phyloP scores from a whole-genome alignment of 2,113 vertebrate genomes.

The Cervus canadensis region DNA sequence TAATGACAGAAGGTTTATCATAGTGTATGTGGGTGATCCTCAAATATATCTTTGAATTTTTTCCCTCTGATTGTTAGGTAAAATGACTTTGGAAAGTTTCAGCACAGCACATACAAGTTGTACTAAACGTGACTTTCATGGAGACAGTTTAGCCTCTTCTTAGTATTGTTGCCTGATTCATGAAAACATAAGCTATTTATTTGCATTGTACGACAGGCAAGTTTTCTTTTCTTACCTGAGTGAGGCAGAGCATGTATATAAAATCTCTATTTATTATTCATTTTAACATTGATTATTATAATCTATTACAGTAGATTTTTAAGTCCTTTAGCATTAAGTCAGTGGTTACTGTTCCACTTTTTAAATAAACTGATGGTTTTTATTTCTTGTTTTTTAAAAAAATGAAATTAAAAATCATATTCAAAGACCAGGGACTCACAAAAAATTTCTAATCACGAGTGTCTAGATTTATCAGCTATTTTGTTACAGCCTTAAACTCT shows the following conservation, averaged over 20 bases:
- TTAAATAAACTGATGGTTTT: background rate
- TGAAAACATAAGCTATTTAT: background rate
- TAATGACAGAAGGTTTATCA: background rate
- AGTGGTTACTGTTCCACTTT: background rate
- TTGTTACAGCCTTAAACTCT: background rate
- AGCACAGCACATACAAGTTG: background rate
- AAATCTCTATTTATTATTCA: background rate
- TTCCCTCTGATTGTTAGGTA: background rate
- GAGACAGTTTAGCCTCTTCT: background rate
- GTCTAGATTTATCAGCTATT: background rate
- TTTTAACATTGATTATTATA: background rate
- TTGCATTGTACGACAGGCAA: background rate
- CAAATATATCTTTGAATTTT: background rate
- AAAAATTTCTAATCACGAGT: background rate
- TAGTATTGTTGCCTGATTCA: background rate
- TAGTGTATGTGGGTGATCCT: background rate
- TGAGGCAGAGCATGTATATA: background rate
- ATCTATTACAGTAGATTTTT: background rate
- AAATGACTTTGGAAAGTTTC: background rate
- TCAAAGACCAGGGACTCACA: background rate
- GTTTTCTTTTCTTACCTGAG: background rate
- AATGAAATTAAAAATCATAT: background rate
- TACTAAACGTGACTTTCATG: background rate
- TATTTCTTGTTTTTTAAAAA: background rate
- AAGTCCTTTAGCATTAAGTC: background rate